Percentiles rank a stretch among this genome's conserved stretches.
Conservation (phyloP, 2,797 vertebrate species). For the Labeo calbasu region DNA sequence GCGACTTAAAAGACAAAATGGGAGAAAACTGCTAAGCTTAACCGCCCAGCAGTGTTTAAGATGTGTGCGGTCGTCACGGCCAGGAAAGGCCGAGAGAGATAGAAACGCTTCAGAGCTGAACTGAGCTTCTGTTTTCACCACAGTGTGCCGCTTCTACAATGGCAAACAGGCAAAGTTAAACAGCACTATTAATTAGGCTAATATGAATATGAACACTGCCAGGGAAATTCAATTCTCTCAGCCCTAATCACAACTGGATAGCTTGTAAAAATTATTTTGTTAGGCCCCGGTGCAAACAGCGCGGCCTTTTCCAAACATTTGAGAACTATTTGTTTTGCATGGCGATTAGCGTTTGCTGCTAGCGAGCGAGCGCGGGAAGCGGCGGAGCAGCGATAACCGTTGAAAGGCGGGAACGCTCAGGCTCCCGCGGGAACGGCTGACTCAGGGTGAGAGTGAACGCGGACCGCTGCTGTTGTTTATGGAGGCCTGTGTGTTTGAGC, state of each 20-base stretch:
- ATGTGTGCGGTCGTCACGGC: conserved; percentile 80
- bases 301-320: conserved; percentile 84
- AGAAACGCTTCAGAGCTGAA: conserved; percentile 75
- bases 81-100: conserved; percentile 73
- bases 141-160: conserved; percentile 79
- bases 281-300: conserved; percentile 85
- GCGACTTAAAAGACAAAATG: conserved; percentile 75
- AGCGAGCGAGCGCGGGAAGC: conserved; percentile 71
- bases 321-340: conserved; percentile 84
- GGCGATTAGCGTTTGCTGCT: conserved; percentile 77
- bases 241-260: conserved; percentile 86
- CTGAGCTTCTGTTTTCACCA: conserved; percentile 73
- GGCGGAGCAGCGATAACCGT: conserved; percentile 76
- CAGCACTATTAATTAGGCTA: conserved; percentile 88
- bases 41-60: conserved; percentile 73
- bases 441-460: conserved; percentile 67
- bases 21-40: conserved; percentile 32
- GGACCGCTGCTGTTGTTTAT: conserved; percentile 72
- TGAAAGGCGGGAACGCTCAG: conserved; percentile 72
- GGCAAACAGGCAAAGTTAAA: conserved; percentile 80
- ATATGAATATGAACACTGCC: conserved; percentile 88
- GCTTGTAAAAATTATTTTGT: conserved; percentile 89
- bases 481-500: conserved; percentile 86
- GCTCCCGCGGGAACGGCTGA: conserved; percentile 74
- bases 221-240: conserved; percentile 85